A percentile compares a stretch with the other conserved stretches of the same genome.
These are phyloP conservation scores for Tor tambroides DNA, from an alignment of 2,113 vertebrate species.

Conservation along the genomic window DNA sequence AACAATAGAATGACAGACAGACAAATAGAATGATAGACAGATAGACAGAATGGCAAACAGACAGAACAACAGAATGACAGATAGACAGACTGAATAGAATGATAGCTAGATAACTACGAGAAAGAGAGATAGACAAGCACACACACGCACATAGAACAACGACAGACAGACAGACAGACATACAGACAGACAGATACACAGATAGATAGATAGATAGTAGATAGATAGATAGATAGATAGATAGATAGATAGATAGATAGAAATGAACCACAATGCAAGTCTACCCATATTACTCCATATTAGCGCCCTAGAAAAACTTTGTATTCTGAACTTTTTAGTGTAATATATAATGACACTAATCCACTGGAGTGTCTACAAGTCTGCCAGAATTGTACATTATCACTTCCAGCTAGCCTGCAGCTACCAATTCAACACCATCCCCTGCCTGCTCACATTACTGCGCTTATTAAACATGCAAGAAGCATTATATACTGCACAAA, in stretches of 20 bases:
- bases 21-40: neutral
- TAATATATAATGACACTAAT: slow-evolving; percentile 38
- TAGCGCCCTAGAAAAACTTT: neutral
- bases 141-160: too few species aligned
- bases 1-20: accelerated
- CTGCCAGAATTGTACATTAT: slow-evolving; percentile 18
- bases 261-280: neutral
- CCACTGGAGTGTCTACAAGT: slow-evolving; percentile 1
- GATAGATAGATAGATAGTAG: neutral
- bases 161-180: neutral
- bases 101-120: too few species aligned
- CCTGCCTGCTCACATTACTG: neutral
- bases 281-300: neutral
- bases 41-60: neutral
- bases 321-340: neutral
- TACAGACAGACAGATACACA: neutral
- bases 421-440: neutral
- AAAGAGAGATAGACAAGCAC: too few species aligned
- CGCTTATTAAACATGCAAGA: neutral
- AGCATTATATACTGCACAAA: neutral
- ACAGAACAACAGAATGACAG: neutral
- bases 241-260: too few species aligned
- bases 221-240: too few species aligned
- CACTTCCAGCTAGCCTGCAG: slow-evolving; percentile 31
- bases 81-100: too few species aligned